phyloP scores from a whole-genome alignment of 2,797 vertebrate genomes.

The Oreochromis grahami region DNA sequence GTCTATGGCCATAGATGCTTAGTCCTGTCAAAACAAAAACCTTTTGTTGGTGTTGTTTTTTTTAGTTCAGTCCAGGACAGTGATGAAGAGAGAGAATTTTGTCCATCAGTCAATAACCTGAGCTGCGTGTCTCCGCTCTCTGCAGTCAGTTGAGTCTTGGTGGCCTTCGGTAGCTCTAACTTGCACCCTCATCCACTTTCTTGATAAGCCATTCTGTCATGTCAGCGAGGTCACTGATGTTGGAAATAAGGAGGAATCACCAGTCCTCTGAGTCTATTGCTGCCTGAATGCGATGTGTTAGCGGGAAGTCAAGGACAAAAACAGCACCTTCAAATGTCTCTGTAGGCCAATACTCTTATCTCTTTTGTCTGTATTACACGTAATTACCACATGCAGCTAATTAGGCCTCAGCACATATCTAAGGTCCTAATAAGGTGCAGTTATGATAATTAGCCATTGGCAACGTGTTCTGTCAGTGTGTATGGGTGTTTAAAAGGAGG shows the following conservation, averaged over 20 bases:
- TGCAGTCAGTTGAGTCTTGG: slow-evolving; percentile 13
- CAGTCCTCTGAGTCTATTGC: slow-evolving; percentile 13
- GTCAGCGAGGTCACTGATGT: slow-evolving; percentile 53
- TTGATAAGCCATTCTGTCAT: slow-evolving; percentile 48
- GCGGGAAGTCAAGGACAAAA: slow-evolving; percentile 50
- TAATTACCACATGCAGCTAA: slow-evolving; percentile 61
- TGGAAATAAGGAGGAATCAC: slow-evolving; percentile 26
- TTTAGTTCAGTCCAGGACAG: neutral
- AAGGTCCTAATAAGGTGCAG: slow-evolving; percentile 57
- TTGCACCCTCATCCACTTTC: slow-evolving; percentile 47
- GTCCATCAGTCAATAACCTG: slow-evolving; percentile 25
- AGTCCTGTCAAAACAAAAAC: neutral
- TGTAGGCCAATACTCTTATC: slow-evolving; percentile 34
- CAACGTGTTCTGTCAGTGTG: slow-evolving; percentile 40
- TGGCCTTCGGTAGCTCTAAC: slow-evolving; percentile 45
- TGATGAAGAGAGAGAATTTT: neutral
- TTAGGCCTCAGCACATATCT: slow-evolving; percentile 52
- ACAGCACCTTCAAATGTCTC: slow-evolving; percentile 23
- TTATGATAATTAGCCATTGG: slow-evolving; percentile 58
- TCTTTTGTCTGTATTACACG: slow-evolving; percentile 42
- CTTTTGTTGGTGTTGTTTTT: neutral
- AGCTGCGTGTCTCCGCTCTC: slow-evolving; percentile 24
- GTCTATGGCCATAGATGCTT: neutral
- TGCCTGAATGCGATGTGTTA: slow-evolving; percentile 15
- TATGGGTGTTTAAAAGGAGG: slow-evolving; percentile 14